Base-by-base conservation (phyloP, 1,140 invertebrate genomes). In the Goniozus legneri region DNA sequence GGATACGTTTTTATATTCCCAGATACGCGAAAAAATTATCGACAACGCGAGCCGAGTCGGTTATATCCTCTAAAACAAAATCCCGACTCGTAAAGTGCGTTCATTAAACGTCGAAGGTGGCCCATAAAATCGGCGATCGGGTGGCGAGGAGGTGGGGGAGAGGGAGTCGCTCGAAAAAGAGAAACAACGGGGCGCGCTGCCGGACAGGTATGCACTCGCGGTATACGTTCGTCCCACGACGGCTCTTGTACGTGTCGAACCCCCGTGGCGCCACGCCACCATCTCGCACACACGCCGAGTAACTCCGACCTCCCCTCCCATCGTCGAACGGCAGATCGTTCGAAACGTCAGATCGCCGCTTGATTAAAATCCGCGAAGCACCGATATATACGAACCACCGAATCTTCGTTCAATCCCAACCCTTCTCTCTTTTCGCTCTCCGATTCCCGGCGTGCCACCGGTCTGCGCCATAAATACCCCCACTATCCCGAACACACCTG, bases 341-440 rank as follows among this genome's bases (percentile, higher is more conserved):
- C 59, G 54, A 65, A 57, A 27, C 61, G 61, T 67, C 66, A 67
- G 71, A 73, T 73, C 68, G 63, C 56, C 50, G 60, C 62, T 76
- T 73, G 74, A 76, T 75, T 76, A 76, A 76, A 76, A 76, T 71
- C 70, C 69, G 68, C 71, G 65, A 67, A 60, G 52, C 60, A 62
- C 58, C 69, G 59, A 70, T 70, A 59, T 56, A 71, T 71, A 67
- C 62, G 62, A 71, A 73, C 64, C 63, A 57, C 62, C 69, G 45
- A 75, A 73, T n/a, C 68, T 71, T 67, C 62, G 59, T 65, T 45
- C 40, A 13, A 18, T 2, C 12, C 12, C 34, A 18, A 10, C 12
- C 44, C 3, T 34, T 40, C 63, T 54, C 52, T 51, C 19, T 14
- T 43, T 43, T 37, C 39, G 32, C 32, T 44, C 33, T 39, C 21